Evolutionary conservation across 1,140 invertebrate genomes (phyloP), one percentile per base, ranked within the genome.

Genomic region (Trachelipus rathkii): DNA sequence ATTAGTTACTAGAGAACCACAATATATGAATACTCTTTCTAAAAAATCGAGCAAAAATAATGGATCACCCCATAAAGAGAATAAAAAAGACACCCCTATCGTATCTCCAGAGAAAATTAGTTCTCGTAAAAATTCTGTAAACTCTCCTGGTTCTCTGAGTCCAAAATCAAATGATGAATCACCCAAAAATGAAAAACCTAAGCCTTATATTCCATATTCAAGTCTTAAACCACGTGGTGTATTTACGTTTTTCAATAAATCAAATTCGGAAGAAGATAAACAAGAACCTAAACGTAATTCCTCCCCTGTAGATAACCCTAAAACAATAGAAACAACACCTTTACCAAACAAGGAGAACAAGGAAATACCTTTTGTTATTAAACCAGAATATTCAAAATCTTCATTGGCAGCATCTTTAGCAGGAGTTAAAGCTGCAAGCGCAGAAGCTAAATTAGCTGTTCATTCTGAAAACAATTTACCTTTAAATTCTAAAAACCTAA

Each of bases 1-100:
- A 69, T 73, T 81, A 10, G 76, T 76, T 66, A 74, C 72, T 43
- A 53, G 80, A 45, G 80, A 81, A 66, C 75, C 75, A 23, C 75
- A 79, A 24, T 79, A 75, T 70, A 71, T 75, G 24, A 71, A 75
- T 69, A 53, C 75, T 67, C 69, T 81, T 44, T 50, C 75, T 33
- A 74, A 74, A 24, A 76, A 73, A 45, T 33, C 33, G 1, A 71
- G 75, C 43, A 79, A 77, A 46, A 67, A 73, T 15, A 53, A 74
- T 44, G 21, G 21, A 10, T 46, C 76, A 23, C 21, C 71, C 10
- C 19, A 72, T 44, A 75, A 53, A 71, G 67, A n/a, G 11, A 2
- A 19, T 67, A 45, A 24, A 13, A 72, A 33, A 60, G 53, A 11
- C 33, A 74, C 33, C 3, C 8, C 50, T 13, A 15, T 8, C 50